Evolutionary conservation across 2,797 vertebrate genomes (phyloP).

Genomic region (Sebastes iracundus): DNA sequence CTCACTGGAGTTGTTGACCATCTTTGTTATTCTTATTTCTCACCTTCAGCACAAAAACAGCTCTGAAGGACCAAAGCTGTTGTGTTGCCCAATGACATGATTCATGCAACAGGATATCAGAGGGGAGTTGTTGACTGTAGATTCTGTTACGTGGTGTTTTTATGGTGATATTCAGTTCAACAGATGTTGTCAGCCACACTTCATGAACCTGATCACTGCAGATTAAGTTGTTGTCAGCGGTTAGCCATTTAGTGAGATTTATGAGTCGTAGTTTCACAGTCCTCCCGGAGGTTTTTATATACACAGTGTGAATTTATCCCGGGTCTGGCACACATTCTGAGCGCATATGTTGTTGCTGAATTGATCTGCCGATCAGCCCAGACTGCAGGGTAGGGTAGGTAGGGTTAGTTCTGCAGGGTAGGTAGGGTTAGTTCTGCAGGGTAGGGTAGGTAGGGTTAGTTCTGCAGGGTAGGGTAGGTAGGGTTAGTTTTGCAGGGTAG

Average conservation of each 20-base stretch:
- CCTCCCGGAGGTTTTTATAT: background rate
- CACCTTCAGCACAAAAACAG: no score
- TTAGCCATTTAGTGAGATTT: background rate
- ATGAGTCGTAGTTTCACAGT: background rate
- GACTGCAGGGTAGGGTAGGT: no score
- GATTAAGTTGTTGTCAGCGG: background rate
- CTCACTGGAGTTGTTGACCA: slow-evolving; percentile 10
- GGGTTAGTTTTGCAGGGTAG: no score
- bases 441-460: no score
- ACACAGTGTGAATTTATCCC: background rate
- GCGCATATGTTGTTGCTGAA: background rate
- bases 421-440: no score
- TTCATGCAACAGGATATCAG: slow-evolving; percentile 39
- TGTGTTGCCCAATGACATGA: background rate
- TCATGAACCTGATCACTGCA: background rate
- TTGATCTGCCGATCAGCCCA: background rate
- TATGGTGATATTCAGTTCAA: slow-evolving; percentile 17
- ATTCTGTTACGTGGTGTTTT: slow-evolving; percentile 24
- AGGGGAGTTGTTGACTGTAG: slow-evolving; percentile 41
- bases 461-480: no score
- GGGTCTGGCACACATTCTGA: background rate
- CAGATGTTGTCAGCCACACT: slow-evolving; percentile 27
- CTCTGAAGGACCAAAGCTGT: background rate
- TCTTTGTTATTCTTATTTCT: slow-evolving; percentile 26
- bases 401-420: no score